phyloP scores from a whole-genome alignment of 2,113 vertebrate species.

The Trochalopteron elliotii region DNA sequence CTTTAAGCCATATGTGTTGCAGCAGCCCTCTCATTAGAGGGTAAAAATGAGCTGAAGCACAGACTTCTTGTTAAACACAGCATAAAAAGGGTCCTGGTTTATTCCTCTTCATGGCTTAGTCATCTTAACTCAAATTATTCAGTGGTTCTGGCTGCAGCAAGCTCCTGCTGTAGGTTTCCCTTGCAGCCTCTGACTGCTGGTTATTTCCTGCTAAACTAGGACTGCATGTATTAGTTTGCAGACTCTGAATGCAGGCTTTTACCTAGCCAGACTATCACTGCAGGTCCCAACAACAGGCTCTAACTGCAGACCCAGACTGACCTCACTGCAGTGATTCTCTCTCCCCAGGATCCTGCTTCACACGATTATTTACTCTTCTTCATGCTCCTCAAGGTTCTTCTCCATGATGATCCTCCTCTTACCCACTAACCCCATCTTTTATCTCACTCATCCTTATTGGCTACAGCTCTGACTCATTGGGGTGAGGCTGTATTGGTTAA shows the following conservation, averaged over 20 bases:
- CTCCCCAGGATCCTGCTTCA: not conserved
- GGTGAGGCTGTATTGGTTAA: not conserved
- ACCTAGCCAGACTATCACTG: not conserved
- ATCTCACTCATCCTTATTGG: not conserved
- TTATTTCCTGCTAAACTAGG: not conserved
- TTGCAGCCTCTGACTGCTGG: not conserved
- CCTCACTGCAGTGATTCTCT: not conserved
- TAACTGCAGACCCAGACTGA: not conserved
- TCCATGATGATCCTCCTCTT: not conserved
- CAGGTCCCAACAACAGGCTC: not conserved
- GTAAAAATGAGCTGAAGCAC: not conserved
- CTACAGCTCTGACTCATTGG: not conserved
- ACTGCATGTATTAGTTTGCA: not conserved
- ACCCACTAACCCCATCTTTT: not conserved
- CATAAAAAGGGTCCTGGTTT: not conserved
- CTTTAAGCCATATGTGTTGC: not conserved
- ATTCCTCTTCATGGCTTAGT: not conserved
- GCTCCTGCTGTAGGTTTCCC: not conserved
- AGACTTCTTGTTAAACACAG: not conserved
- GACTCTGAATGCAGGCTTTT: not conserved
- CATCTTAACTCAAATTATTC: not conserved
- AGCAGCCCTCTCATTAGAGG: not conserved
- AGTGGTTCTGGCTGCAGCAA: not conserved
- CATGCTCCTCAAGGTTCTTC: not conserved
- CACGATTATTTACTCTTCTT: not conserved